Conservation (phyloP, 2,113 vertebrate genomes). For the Podarcis raffonei region DNA sequence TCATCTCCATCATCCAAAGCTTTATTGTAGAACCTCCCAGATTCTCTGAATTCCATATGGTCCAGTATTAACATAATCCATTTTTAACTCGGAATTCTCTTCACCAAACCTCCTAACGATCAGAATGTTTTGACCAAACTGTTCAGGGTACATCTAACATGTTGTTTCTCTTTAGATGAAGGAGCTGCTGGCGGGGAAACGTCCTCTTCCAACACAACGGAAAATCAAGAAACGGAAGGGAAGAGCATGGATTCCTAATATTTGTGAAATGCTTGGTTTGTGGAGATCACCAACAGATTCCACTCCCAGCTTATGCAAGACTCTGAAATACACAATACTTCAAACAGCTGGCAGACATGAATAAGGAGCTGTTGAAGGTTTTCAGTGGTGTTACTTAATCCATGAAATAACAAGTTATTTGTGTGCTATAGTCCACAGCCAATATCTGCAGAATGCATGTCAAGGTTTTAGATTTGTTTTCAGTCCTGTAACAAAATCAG, state of each 20-base stretch:
- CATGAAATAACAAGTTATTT: constrained; percentile 50
- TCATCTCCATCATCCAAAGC: background rate
- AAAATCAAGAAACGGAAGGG: constrained; percentile 65
- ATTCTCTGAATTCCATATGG: background rate
- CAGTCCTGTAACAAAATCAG: constrained; percentile 10
- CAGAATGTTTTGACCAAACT: background rate
- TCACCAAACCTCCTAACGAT: background rate
- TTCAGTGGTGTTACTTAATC: constrained; percentile 21
- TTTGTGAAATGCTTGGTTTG: constrained; percentile 48
- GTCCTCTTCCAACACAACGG: constrained; percentile 67
- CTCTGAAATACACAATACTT: constrained; percentile 52
- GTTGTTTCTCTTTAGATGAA: constrained; percentile 66
- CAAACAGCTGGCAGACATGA: constrained; percentile 47
- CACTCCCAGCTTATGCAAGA: constrained; percentile 52
- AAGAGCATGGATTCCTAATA: constrained; percentile 59
- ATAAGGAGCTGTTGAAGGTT: constrained; percentile 35
- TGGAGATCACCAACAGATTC: constrained; percentile 39
- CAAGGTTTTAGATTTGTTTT: constrained; percentile 11
- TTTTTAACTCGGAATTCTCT: background rate
- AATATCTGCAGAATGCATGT: constrained; percentile 55
- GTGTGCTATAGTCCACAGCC: constrained; percentile 38
- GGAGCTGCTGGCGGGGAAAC: constrained; percentile 73
- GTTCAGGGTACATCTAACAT: background rate
- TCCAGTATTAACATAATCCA: background rate
- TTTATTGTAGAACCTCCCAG: background rate